A percentile compares a stretch with the other conserved stretches of the same genome.
Conservation (phyloP, 1,140 invertebrate species). For the Heliconius hermathena region DNA sequence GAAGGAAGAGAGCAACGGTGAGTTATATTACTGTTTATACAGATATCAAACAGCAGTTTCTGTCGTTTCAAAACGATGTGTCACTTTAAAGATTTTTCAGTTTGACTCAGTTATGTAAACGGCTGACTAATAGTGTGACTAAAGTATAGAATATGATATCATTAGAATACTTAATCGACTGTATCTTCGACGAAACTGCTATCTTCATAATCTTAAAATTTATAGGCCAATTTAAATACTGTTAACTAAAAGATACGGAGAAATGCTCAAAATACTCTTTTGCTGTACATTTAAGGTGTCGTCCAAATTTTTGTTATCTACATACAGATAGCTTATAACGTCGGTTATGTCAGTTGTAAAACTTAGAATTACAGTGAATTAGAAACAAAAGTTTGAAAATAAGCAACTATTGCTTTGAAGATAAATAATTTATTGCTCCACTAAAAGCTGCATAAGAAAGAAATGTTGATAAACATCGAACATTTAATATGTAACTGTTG, state of each 20-base stretch:
- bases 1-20: slow-evolving; percentile 21
- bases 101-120: slow-evolving; percentile 65
- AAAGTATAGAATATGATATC: slow-evolving; percentile 60
- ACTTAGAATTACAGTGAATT: slow-evolving; percentile 57
- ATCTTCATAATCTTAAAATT: slow-evolving; percentile 59
- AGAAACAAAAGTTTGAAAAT: slow-evolving; percentile 80
- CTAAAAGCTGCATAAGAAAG: slow-evolving; percentile 81
- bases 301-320: background rate
- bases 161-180: slow-evolving; percentile 56
- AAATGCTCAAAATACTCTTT: slow-evolving; percentile 36
- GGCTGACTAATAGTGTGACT: slow-evolving; percentile 58
- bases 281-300: slow-evolving; percentile 22
- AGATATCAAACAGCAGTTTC: slow-evolving; percentile 41
- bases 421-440: slow-evolving; percentile 79
- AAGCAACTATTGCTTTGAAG: slow-evolving; percentile 73
- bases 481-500: slow-evolving; percentile 82
- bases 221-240: slow-evolving; percentile 50
- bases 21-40: slow-evolving; percentile 38
- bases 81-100: slow-evolving; percentile 59
- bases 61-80: slow-evolving; percentile 43
- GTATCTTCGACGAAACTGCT: slow-evolving; percentile 58
- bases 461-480: slow-evolving; percentile 82
- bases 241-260: background rate
- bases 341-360: slow-evolving; percentile 65
- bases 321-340: slow-evolving; percentile 53